A percentile compares a stretch with the other conserved stretches of the same genome.
phyloP scores from a whole-genome alignment of 37 sponge, comb jelly and placozoan species.

The Spongilla lacustris region DNA sequence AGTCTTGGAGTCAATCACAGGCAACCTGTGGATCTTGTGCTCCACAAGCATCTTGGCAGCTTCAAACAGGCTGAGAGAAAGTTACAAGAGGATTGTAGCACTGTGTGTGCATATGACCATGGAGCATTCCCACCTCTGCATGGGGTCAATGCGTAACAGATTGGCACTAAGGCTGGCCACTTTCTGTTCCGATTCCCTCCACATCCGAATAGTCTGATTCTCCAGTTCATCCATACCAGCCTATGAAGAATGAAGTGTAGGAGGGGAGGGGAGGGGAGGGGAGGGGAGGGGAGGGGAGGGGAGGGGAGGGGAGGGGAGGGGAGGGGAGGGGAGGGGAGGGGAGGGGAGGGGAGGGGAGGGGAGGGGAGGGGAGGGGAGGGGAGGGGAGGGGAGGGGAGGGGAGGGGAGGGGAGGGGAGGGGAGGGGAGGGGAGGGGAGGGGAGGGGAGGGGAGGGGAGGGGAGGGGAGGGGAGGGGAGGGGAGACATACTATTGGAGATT shows the following conservation, averaged over 20 bases:
- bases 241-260: conserved; percentile 19
- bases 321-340: background rate
- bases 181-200: conserved; percentile 71
- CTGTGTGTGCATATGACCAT: too few relatives aligned
- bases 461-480: conserved; percentile 1
- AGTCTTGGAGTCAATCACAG: conserved; percentile 81
- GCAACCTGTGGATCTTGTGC: conserved; percentile 90
- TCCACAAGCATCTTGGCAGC: conserved; percentile 81
- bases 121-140: too few relatives aligned
- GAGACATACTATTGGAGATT: conserved; percentile 85
- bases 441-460: background rate
- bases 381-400: background rate
- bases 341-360: conserved; percentile 6
- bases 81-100: background rate
- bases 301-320: background rate
- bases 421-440: background rate
- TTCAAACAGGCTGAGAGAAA: conserved; percentile 64
- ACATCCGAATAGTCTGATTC: conserved; percentile 87
- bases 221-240: conserved; percentile 91
- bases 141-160: conserved; percentile 72
- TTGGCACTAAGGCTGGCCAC: conserved; percentile 49
- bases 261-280: background rate
- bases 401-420: background rate
- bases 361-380: conserved; percentile 5
- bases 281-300: background rate